Evolutionary conservation across 64 coral and sea anemone genomes (phyloP), one percentile per base, ranked within the genome.

Genomic region (Montipora cactus): DNA sequence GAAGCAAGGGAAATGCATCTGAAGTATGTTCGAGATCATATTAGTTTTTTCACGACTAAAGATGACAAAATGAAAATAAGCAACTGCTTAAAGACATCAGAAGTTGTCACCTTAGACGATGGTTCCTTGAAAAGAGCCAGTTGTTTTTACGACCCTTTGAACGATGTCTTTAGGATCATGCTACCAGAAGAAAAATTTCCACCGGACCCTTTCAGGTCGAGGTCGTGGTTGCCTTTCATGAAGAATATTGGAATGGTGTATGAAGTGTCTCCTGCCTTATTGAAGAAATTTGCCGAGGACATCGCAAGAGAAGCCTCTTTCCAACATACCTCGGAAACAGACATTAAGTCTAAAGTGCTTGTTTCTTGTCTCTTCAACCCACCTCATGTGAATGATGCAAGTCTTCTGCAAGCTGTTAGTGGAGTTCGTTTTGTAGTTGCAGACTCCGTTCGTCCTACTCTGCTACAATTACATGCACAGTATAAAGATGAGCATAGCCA

Each of bases 1-100:
- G 18, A 82, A 37, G 92, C 77, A 75, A 89, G 87, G 67, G 47
- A 89, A 2, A 52, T 67, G 49, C 92, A 94, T 53, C 87, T 94
- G 9, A 22, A 14, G 52, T 47, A 94, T 74, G n/a, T 81, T 64
- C 62, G 45, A 73, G 15, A 44, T 64, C 13, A 59, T 5, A 7
- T 44, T 46, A 79, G 7, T 10, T 6, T 0, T 23, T n/a, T 49
- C 1, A 16, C n/a, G 11, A 66, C 15, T 5, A 18, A 14, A 1
- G 8, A 11, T 16, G 87, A 89, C 44, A 20, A 59, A 3, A 0
- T 1, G 19, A 59, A 69, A 66, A 14, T 94, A 7, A 14, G 64
- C 1, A 46, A 12, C 25, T 13, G 52, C 14, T 76, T 94, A n/a
- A 44, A 5, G 47, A 62, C 12, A 1, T 58, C 25, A 50, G 77